phyloP scores from a whole-genome alignment of 2,888 invertebrate genomes.

The Mamestra brassicae region DNA sequence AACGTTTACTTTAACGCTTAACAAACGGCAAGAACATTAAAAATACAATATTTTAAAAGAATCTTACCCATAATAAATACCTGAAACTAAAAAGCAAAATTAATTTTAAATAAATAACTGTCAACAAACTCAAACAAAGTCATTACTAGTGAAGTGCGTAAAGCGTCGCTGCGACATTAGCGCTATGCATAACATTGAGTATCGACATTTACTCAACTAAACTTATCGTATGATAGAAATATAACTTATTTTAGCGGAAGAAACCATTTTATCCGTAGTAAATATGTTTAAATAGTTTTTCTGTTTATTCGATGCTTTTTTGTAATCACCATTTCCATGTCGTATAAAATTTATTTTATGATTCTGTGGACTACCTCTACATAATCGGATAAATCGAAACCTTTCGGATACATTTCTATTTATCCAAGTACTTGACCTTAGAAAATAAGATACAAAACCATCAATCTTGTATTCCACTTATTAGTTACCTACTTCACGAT shows the following conservation, averaged over 20 bases:
- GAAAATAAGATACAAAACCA: background rate
- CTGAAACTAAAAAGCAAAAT: conserved; percentile 70
- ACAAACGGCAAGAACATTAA: background rate
- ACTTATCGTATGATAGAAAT: too few species aligned
- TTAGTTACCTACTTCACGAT: background rate
- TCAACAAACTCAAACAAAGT: conserved; percentile 60
- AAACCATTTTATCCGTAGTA: too few species aligned
- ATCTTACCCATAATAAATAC: conserved; percentile 78
- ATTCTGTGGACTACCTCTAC: background rate
- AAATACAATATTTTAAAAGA: background rate
- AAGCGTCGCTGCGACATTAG: conserved; percentile 15
- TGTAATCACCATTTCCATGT: too few species aligned
- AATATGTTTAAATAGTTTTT: background rate
- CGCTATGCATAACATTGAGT: too few species aligned
- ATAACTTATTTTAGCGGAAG: too few species aligned
- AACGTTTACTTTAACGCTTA: background rate
- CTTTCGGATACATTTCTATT: background rate
- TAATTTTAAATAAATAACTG: conserved; percentile 68
- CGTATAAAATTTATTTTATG: background rate
- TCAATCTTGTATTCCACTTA: background rate
- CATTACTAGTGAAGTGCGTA: conserved; percentile 31
- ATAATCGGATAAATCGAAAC: background rate
- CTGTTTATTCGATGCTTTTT: background rate
- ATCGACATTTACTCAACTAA: background rate
- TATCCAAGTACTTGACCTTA: background rate